Percentiles rank a stretch among this genome's conserved stretches.
phyloP scores from a whole-genome alignment of 2,888 invertebrate species.

The Sphaeridia pumilis region DNA sequence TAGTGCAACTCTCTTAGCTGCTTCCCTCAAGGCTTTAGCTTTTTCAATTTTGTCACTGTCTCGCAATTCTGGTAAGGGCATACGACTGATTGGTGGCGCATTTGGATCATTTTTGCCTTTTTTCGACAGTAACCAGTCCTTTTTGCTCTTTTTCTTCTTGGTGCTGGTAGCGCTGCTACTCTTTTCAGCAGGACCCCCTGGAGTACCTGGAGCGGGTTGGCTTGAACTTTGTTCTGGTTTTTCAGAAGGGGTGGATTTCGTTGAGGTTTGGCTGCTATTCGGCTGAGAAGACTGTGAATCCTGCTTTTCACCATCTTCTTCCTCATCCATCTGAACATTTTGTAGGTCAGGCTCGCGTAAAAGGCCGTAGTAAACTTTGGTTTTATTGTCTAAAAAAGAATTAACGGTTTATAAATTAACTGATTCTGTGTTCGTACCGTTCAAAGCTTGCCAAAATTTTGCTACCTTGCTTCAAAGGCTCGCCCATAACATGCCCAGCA shows the following conservation, averaged over 20 bases:
- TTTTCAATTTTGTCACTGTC: constrained; percentile 88
- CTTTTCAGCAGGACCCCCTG: constrained; percentile 12
- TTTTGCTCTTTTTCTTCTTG: constrained; percentile 93
- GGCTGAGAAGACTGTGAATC: constrained; percentile 52
- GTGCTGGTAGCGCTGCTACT: too few species aligned
- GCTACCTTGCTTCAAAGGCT: constrained; percentile 70
- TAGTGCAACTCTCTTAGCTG: constrained; percentile 69
- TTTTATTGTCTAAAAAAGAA: constrained; percentile 62
- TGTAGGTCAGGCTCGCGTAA: constrained; percentile 81
- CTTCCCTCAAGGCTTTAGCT: constrained; percentile 73
- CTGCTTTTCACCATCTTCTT: constrained; percentile 55
- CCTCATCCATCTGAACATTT: constrained; percentile 51
- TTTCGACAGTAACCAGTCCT: constrained; percentile 82
- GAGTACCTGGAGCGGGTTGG: constrained; percentile 3
- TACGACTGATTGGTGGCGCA: constrained; percentile 81
- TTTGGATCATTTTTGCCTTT: constrained; percentile 96
- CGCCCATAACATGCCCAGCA: constrained; percentile 77
- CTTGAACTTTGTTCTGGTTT: constrained; percentile 7
- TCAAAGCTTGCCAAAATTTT: too few species aligned
- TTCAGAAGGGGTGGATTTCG: constrained; percentile 3
- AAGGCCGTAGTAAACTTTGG: constrained; percentile 86
- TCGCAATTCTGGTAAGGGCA: constrained; percentile 87
- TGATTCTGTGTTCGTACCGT: too few species aligned
- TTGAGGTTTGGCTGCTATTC: constrained; percentile 11
- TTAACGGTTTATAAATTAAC: too few species aligned